Conservation (phyloP, 2,888 invertebrate genomes). For the Lithophane ornitopus region DNA sequence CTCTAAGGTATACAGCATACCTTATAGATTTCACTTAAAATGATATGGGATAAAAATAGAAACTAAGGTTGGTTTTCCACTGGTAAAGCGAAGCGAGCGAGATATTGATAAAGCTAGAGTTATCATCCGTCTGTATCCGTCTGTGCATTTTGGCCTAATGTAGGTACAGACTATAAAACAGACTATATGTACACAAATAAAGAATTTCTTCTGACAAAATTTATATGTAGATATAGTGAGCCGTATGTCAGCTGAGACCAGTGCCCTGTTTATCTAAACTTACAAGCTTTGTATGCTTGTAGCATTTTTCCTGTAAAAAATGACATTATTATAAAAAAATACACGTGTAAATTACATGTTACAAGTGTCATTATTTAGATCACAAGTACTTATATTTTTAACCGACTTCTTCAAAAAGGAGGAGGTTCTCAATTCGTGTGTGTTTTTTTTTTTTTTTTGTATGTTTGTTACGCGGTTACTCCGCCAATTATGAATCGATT, state of each 20-base stretch:
- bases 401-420: too few species aligned
- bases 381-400: too few species aligned
- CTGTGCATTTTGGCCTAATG: neutral
- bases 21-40: constrained; percentile 23
- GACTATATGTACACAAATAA: neutral
- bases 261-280: too few species aligned
- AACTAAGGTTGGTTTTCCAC: neutral
- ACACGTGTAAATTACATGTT: too few species aligned
- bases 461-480: too few species aligned
- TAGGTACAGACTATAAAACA: neutral
- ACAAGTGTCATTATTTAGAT: too few species aligned
- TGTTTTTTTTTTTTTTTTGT: too few species aligned
- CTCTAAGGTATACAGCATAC: neutral
- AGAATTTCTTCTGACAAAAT: neutral
- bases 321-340: too few species aligned
- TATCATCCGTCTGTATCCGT: neutral
- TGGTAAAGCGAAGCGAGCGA: neutral
- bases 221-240: neutral
- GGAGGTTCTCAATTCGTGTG: too few species aligned
- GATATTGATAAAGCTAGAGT: neutral
- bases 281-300: too few species aligned
- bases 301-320: too few species aligned
- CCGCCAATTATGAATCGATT: too few species aligned
- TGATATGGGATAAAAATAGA: constrained; percentile 30
- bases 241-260: neutral